Base-by-base conservation (phyloP, 2,113 vertebrate genomes). In the Puntigrus tetrazona region DNA sequence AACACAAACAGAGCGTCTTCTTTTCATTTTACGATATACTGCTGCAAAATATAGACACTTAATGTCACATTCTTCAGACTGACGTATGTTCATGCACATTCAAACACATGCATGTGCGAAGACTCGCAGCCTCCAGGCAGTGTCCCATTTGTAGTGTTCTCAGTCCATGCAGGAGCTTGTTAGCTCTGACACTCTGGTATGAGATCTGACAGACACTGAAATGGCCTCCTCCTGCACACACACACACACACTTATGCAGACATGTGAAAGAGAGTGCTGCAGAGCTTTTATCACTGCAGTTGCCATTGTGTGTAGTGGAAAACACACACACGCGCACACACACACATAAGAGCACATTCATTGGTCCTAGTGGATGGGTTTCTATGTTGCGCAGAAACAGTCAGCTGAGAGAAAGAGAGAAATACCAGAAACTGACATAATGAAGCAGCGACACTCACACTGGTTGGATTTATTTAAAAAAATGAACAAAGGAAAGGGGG, bases 141-240 rank as follows among this genome's bases (percentile, higher is more conserved):
- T 82, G 80, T 82, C 80, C 80, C 65, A 82, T 82, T 70, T 82
- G 80, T 70, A 82, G 29, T 70, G 63, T 82, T 70, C 65, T 50
- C 65, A 82, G 65, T 70, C 80, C 80, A 82, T 69, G 80, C 63
- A 82, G 65, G 65, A 82, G 80, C 80, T 82, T 82, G 80, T 82
- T 82, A 82, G 80, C 65, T 70, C 79, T 55, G 65, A 82, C 80
- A 70, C 78, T 63, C 78, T 25, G 22, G 52, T 25, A 57, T 73
- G 31, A 82, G 80, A 82, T 82, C 63, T 82, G 65, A 72, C 22
- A 82, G 45, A 82, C 80, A 82, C 63, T 55, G 80, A 70, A 82
- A 82, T 82, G 80, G 80, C 31, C 65, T 82, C 80, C 63, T 70
- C 25, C 43, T 55, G 34, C 45, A 52, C 59, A 41, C 59, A 29